Conservation (phyloP, 2,888 invertebrate species). For the Ditula angustiorana region DNA sequence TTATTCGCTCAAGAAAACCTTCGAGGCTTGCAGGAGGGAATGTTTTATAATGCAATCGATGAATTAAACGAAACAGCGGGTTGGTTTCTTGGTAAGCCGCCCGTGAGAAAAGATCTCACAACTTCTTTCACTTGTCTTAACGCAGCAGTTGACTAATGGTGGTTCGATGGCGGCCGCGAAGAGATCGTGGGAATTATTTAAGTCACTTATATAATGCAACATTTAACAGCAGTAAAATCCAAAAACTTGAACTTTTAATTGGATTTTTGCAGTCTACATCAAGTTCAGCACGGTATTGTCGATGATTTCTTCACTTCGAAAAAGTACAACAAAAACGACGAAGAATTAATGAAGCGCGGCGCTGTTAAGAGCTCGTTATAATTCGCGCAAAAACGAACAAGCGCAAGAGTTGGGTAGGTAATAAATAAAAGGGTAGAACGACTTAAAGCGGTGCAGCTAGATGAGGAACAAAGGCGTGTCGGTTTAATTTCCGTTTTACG, state of each 20-base stretch:
- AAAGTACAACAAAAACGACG: neutral
- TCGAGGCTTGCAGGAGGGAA: conserved; percentile 26
- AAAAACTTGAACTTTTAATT: conserved; percentile 19
- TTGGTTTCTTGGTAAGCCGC: conserved; percentile 57
- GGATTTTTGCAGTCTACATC: neutral
- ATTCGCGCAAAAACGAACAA: neutral
- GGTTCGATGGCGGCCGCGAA: conserved; percentile 53
- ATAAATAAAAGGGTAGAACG: conserved; percentile 22
- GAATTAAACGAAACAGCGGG: conserved; percentile 64
- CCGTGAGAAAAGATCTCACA: conserved; percentile 71
- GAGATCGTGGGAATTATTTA: conserved; percentile 60
- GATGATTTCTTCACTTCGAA: neutral
- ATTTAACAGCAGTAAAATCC: conserved; percentile 20
- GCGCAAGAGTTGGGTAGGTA: neutral
- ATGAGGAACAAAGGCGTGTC: conserved; percentile 59
- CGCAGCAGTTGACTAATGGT: conserved; percentile 63
- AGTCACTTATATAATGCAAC: conserved; percentile 21
- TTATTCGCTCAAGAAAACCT: conserved; percentile 21
- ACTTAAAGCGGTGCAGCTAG: conserved; percentile 36
- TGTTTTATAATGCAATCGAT: conserved; percentile 39
- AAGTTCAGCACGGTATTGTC: neutral
- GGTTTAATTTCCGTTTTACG: conserved; percentile 66
- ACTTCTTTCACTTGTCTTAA: conserved; percentile 65
- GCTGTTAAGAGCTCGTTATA: conserved; percentile 1
- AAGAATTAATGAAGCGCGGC: neutral